These are phyloP conservation scores for Drosophila orosa DNA, from an alignment of 1,140 invertebrate species.

Conservation along the genomic window DNA sequence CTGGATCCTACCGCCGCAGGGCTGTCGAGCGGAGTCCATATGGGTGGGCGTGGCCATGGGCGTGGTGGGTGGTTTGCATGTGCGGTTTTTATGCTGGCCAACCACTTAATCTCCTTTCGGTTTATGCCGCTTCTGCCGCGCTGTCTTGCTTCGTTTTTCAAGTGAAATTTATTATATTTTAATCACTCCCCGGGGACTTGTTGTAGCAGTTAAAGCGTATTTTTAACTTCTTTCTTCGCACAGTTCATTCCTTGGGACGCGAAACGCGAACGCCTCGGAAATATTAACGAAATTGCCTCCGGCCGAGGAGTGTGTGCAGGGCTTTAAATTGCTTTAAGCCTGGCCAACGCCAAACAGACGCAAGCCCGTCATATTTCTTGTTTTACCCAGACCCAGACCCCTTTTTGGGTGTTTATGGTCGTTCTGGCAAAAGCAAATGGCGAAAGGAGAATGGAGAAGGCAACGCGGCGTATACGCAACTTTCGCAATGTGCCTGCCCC, in stretches of 20 bases:
- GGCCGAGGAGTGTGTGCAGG: slow-evolving; percentile 26
- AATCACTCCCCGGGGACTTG: slow-evolving; percentile 79
- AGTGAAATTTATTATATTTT: slow-evolving; percentile 83
- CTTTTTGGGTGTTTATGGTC: slow-evolving; percentile 55
- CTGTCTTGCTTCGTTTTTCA: slow-evolving; percentile 72
- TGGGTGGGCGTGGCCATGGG: slow-evolving; percentile 20
- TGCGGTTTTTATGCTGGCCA: slow-evolving; percentile 78
- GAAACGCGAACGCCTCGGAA: slow-evolving; percentile 30
- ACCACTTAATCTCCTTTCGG: slow-evolving; percentile 80
- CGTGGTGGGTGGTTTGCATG: slow-evolving; percentile 61
- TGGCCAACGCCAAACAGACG: slow-evolving; percentile 7
- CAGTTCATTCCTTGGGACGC: slow-evolving; percentile 11
- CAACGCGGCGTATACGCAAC: slow-evolving; percentile 62
- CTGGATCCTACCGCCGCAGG: slow-evolving; percentile 6
- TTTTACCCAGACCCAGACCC: slow-evolving; percentile 11
- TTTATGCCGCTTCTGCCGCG: slow-evolving; percentile 50
- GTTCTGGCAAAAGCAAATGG: slow-evolving; percentile 7
- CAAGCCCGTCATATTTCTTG: slow-evolving; percentile 65
- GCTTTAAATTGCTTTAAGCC: slow-evolving; percentile 76
- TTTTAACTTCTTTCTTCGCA: slow-evolving; percentile 48
- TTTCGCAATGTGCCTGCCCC: slow-evolving; percentile 27
- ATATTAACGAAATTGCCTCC: slow-evolving; percentile 45
- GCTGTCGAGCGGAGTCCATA: slow-evolving; percentile 27
- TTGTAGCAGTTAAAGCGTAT: slow-evolving; percentile 74
- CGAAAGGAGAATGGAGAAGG: neutral